These are phyloP conservation scores for Hycleus cichorii DNA, from an alignment of 1,140 invertebrate species.

Conservation along the genomic window DNA sequence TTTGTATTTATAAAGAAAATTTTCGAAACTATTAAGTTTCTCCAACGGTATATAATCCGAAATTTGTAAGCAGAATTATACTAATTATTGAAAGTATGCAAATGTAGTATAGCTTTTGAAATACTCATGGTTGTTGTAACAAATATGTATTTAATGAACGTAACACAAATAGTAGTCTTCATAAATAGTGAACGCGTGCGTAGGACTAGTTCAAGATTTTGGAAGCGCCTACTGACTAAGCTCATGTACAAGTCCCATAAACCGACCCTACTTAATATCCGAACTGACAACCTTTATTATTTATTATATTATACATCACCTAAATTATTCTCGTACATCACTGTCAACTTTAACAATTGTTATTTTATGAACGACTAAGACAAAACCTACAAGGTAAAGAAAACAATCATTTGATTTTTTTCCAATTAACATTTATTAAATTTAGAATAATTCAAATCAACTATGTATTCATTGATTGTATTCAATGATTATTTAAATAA, in stretches of 20 bases:
- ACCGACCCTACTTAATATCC: slow-evolving; percentile 17
- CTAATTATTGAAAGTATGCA: slow-evolving; percentile 14
- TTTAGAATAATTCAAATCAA: not conserved
- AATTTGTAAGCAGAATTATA: no score
- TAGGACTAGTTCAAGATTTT: slow-evolving; percentile 12
- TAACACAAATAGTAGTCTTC: slow-evolving; percentile 12
- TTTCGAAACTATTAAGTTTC: no score
- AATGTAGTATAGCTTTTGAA: slow-evolving; percentile 9
- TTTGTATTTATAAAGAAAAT: no score
- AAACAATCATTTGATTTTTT: slow-evolving; percentile 1
- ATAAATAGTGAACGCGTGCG: slow-evolving; percentile 15
- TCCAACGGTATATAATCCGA: no score
- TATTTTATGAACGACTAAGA: slow-evolving; percentile 11
- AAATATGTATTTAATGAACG: slow-evolving; percentile 15
- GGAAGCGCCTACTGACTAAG: slow-evolving; percentile 11
- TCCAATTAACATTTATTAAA: slow-evolving; percentile 1
- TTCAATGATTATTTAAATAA: not conserved
- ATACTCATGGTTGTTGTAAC: slow-evolving; percentile 7
- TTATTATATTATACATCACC: slow-evolving; percentile 26
- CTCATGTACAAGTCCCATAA: slow-evolving; percentile 16
- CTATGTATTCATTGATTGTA: no score
- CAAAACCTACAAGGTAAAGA: slow-evolving; percentile 1
- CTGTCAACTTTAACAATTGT: slow-evolving; percentile 15
- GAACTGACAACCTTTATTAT: slow-evolving; percentile 23
- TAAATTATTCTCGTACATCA: slow-evolving; percentile 22